These are phyloP conservation scores for Drosophila guanche DNA, from an alignment of 1,140 invertebrate species.

Conservation along the genomic window DNA sequence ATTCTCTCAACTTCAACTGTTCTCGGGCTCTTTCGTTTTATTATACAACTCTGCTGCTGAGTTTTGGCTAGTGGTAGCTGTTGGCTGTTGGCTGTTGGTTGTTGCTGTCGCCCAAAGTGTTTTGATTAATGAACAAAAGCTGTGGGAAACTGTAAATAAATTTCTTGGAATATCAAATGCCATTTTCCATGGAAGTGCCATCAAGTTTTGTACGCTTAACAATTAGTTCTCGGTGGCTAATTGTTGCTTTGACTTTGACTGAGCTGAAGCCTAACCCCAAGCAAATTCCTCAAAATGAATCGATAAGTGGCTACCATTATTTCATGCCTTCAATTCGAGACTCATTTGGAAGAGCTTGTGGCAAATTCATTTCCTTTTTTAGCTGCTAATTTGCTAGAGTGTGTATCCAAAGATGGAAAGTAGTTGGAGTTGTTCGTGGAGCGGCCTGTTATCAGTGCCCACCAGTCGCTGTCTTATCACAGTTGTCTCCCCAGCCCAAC, in stretches of 20 bases:
- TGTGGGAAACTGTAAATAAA: conserved; percentile 42
- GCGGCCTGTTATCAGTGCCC: too few relatives aligned
- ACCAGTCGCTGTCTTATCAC: too few relatives aligned
- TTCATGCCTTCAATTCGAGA: too few relatives aligned
- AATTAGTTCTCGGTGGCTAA: conserved; percentile 12
- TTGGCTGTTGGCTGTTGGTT: neutral
- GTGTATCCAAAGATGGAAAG: too few relatives aligned
- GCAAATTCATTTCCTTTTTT: too few relatives aligned
- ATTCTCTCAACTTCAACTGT: conserved; percentile 68
- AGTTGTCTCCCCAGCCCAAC: too few relatives aligned
- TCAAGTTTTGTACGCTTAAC: conserved; percentile 3
- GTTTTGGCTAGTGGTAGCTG: neutral
- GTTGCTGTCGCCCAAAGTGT: conserved; percentile 29
- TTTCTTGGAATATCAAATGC: conserved; percentile 14
- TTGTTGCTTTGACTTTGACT: neutral
- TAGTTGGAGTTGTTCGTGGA: too few relatives aligned
- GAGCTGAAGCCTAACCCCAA: too few relatives aligned
- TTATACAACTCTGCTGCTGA: neutral
- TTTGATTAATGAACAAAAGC: conserved; percentile 51
- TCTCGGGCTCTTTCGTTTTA: conserved; percentile 40
- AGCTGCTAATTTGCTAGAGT: neutral
- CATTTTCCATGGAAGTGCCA: conserved; percentile 1
- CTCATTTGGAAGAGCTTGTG: too few relatives aligned
- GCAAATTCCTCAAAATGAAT: too few relatives aligned
- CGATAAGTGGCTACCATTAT: too few relatives aligned